Evolutionary conservation across 2,888 invertebrate genomes (phyloP).

Genomic region (Icerya purchasi): DNA sequence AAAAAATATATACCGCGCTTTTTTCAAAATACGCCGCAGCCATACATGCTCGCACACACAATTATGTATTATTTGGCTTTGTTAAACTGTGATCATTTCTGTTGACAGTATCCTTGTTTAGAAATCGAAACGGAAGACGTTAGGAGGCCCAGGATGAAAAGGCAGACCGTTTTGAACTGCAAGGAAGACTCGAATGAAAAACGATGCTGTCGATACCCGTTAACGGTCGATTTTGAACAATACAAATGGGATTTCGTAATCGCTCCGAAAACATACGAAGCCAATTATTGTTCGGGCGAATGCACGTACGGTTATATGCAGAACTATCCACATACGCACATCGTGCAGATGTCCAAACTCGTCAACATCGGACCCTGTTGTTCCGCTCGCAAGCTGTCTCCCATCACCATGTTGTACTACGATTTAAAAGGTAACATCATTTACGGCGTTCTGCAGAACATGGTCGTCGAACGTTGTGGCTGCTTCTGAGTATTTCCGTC

Average conservation of each 20-base stretch:
- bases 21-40: too few relatives aligned
- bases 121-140: slow-evolving; percentile 34
- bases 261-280: slow-evolving; percentile 82
- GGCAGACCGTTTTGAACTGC: slow-evolving; percentile 64
- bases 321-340: slow-evolving; percentile 68
- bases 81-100: too few relatives aligned
- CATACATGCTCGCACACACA: too few relatives aligned
- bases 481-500: too few relatives aligned
- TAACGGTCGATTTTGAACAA: slow-evolving; percentile 78
- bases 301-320: slow-evolving; percentile 75
- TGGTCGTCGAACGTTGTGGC: slow-evolving; percentile 85
- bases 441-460: slow-evolving; percentile 68
- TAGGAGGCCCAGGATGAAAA: slow-evolving; percentile 43
- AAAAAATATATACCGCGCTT: too few relatives aligned
- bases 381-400: slow-evolving; percentile 67
- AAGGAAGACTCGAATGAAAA: slow-evolving; percentile 57
- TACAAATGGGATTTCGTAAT: slow-evolving; percentile 98
- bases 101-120: slow-evolving; percentile 37
- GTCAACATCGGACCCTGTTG: slow-evolving; percentile 73
- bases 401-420: slow-evolving; percentile 79
- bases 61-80: too few relatives aligned
- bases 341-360: slow-evolving; percentile 57
- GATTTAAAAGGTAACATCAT: slow-evolving; percentile 72
- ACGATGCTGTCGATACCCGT: slow-evolving; percentile 81
- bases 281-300: slow-evolving; percentile 83